Evolutionary conservation across 2,888 invertebrate genomes (phyloP).

Genomic region (Ochropleura plecta): DNA sequence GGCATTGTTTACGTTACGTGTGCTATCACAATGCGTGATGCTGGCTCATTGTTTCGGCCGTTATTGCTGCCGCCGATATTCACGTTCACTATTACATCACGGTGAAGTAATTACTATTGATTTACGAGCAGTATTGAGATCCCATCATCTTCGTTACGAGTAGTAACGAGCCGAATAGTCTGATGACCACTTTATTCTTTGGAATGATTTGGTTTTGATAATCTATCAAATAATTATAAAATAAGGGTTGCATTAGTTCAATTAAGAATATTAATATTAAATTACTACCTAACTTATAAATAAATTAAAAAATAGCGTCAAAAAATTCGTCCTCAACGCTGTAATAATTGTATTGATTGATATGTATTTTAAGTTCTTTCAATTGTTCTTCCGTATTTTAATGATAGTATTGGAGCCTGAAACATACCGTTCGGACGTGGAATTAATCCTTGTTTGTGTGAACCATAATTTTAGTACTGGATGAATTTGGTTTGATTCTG

Average conservation of each 20-base stretch:
- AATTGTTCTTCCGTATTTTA: background rate
- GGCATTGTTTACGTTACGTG: constrained; percentile 57
- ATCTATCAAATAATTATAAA: too few species aligned
- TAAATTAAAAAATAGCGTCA: too few species aligned
- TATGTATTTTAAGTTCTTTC: background rate
- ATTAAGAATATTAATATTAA: too few species aligned
- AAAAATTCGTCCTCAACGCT: too few species aligned
- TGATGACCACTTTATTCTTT: background rate
- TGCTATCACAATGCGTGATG: constrained; percentile 53
- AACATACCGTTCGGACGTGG: background rate
- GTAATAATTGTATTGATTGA: too few species aligned
- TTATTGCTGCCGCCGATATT: constrained; percentile 29
- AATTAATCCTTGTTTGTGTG: background rate
- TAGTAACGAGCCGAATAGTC: background rate
- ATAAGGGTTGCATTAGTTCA: too few species aligned
- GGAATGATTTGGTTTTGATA: background rate
- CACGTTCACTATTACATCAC: constrained; percentile 50
- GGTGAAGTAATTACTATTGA: constrained; percentile 11
- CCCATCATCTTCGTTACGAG: background rate
- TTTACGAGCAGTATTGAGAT: background rate
- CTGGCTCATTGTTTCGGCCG: constrained; percentile 56
- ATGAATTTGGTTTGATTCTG: background rate
- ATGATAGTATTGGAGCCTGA: background rate
- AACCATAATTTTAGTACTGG: background rate
- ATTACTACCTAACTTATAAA: too few species aligned